Percentiles rank a stretch among this genome's conserved stretches.
These are phyloP conservation scores for Bombyx mandarina DNA, from an alignment of 1,140 invertebrate genomes.

Conservation along the genomic window DNA sequence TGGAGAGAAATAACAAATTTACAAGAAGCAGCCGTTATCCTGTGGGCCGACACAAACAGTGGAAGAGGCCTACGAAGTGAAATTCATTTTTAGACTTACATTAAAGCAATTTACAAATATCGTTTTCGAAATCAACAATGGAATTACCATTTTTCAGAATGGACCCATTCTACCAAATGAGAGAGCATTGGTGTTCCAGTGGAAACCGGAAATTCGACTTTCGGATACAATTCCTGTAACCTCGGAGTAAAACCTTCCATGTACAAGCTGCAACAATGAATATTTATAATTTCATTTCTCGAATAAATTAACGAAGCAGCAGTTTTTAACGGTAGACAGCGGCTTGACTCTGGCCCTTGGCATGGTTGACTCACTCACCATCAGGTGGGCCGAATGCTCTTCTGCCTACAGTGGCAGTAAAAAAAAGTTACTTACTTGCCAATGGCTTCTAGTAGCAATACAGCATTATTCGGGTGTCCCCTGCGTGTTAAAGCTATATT, in stretches of 20 bases:
- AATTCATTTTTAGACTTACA: constrained; percentile 2
- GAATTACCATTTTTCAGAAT: constrained; percentile 65
- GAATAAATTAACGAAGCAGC: neutral
- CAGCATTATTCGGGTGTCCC: constrained; percentile 73
- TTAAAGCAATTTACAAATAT: neutral
- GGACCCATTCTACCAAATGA: constrained; percentile 81
- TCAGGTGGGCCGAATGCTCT: too few species aligned
- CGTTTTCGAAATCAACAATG: neutral
- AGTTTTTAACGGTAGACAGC: too few species aligned
- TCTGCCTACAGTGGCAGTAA: neutral
- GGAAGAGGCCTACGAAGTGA: constrained; percentile 23
- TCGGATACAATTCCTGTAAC: constrained; percentile 74
- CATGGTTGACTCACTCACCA: too few species aligned
- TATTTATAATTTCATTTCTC: constrained; percentile 39
- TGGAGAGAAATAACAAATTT: constrained; percentile 22
- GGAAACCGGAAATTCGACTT: constrained; percentile 70
- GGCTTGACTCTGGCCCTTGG: too few species aligned
- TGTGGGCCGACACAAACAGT: constrained; percentile 14
- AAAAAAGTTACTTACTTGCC: constrained; percentile 63
- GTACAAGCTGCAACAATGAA: constrained; percentile 78
- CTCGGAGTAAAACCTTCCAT: constrained; percentile 75
- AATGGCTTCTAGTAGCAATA: constrained; percentile 74
- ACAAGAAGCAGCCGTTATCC: constrained; percentile 18
- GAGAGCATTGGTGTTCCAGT: constrained; percentile 73
- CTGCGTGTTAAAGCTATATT: constrained; percentile 81